A percentile compares a stretch with the other conserved stretches of the same genome.
phyloP scores from a whole-genome alignment of 2,113 vertebrate genomes.

The Perca fluviatilis region DNA sequence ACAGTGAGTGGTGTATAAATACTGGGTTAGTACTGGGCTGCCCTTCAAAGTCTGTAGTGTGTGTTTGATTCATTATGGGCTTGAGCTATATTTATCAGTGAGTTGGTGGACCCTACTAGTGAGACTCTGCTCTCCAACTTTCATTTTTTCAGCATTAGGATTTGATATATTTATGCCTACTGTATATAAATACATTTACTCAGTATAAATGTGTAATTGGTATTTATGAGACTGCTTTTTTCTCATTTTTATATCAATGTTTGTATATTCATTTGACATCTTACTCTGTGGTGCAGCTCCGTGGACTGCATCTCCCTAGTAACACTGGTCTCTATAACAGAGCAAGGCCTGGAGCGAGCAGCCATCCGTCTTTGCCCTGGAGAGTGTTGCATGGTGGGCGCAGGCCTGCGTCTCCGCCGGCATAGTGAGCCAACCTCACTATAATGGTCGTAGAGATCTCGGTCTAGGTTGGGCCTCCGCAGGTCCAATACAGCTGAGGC shows the following conservation, averaged over 20 bases:
- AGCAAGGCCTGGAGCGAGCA: conserved; percentile 76
- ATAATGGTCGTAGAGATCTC: conserved; percentile 70
- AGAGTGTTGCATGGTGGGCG: conserved; percentile 59
- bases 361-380: conserved; percentile 63
- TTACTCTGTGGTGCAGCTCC: conserved; percentile 81
- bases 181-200: background rate
- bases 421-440: conserved; percentile 78
- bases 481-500: conserved; percentile 76
- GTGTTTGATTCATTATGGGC: conserved; percentile 77
- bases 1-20: conserved; percentile 70
- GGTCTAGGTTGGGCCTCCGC: conserved; percentile 62
- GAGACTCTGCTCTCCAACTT: conserved; percentile 46
- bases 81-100: conserved; percentile 73
- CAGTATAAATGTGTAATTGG: background rate
- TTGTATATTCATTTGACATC: conserved; percentile 48
- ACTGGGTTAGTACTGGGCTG: conserved; percentile 70
- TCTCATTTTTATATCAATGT: conserved; percentile 12
- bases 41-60: conserved; percentile 69
- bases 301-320: conserved; percentile 75
- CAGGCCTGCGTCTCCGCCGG: conserved; percentile 70
- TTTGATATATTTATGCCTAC: conserved; percentile 6
- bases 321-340: conserved; percentile 81
- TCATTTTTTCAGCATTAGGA: conserved; percentile 25
- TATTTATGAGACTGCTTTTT: conserved; percentile 10
- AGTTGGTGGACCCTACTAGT: conserved; percentile 59